Base-by-base conservation (phyloP, 2,888 invertebrate species). In the Drepanosiphum platanoidis region DNA sequence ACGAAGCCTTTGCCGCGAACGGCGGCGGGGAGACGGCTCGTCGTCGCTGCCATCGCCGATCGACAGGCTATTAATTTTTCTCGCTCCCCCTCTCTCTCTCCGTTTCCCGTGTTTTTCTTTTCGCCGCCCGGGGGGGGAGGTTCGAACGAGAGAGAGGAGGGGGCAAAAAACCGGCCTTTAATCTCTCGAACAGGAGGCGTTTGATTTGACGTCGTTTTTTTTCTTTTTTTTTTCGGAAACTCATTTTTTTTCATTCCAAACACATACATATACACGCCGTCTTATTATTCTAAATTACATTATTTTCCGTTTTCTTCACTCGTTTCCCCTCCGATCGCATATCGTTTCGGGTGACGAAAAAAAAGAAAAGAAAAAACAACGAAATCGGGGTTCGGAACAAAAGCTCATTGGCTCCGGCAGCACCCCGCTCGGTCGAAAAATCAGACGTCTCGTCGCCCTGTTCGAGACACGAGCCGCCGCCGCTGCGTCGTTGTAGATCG, bases 51-150 rank as follows among this genome's bases (percentile, higher is more conserved):
- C 70, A 34, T 15, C n/a, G 32, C 36, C 74, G 83, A 84, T 84
- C 84, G 84, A 84, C 84, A 84, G 84, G 68, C 84, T 84, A 84
- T 84, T 84, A 84, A 84, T 84, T 84, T 84, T 70, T 80, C 36
- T 15, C 32, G 5, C 13, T 30, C 46, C 68, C 80, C 8, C 52
- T 70, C 15, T 42, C 32, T 15, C 39, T n/a, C 70, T 42, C 75
- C 36, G 66, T 34, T 34, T 18, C 15, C 32, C 30, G 34, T 15
- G 74, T 46, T 34, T 27, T n/a, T n/a, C n/a, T n/a, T n/a, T n/a
- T n/a, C 5, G 7, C 2, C 32, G 11, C 8, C 8, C 5, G 8
- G 46, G 46, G 46, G 81, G 81, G 36, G 39, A 11, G n/a, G n/a
- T n/a, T n/a, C n/a, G n/a, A 18, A 5, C 18, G 15, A 27, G 32